phyloP scores from a whole-genome alignment of 2,888 invertebrate species.

The Crossocerus cetratus region DNA sequence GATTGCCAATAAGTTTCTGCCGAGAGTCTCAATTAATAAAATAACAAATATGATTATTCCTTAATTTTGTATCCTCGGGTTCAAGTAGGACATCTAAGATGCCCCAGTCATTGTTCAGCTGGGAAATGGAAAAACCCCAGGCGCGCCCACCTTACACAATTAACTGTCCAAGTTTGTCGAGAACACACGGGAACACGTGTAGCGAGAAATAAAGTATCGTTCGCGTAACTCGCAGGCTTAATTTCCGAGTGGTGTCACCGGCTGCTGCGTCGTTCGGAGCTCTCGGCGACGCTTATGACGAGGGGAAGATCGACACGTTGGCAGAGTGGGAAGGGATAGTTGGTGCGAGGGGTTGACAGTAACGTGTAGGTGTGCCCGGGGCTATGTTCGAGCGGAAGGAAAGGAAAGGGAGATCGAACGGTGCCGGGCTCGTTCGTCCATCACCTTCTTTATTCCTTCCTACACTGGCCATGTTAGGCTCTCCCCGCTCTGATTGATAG shows the following conservation, averaged over 20 bases:
- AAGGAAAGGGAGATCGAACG: constrained; percentile 31
- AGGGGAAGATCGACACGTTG: neutral
- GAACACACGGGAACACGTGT: too few relatives aligned
- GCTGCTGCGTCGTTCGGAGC: neutral
- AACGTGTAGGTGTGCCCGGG: constrained; percentile 33
- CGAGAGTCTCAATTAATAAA: too few relatives aligned
- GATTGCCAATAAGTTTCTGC: too few relatives aligned
- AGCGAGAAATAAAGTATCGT: too few relatives aligned
- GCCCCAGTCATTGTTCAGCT: too few relatives aligned
- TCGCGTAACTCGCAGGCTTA: neutral
- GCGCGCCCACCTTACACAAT: too few relatives aligned
- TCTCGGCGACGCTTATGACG: neutral
- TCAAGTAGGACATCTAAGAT: too few relatives aligned
- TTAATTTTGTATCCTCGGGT: too few relatives aligned
- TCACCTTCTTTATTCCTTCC: constrained; percentile 39
- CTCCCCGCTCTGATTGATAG: constrained; percentile 57
- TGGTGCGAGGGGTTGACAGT: constrained; percentile 26
- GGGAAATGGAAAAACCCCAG: too few relatives aligned
- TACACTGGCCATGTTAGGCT: constrained; percentile 33
- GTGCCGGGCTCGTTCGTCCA: constrained; percentile 40
- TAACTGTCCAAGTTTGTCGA: too few relatives aligned
- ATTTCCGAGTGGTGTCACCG: neutral
- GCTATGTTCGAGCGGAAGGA: constrained; percentile 23
- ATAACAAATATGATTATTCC: too few relatives aligned
- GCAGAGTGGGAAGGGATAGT: constrained; percentile 15